Evolutionary conservation across 1,140 invertebrate genomes (phyloP).

Genomic region (Brachystomella parvula): DNA sequence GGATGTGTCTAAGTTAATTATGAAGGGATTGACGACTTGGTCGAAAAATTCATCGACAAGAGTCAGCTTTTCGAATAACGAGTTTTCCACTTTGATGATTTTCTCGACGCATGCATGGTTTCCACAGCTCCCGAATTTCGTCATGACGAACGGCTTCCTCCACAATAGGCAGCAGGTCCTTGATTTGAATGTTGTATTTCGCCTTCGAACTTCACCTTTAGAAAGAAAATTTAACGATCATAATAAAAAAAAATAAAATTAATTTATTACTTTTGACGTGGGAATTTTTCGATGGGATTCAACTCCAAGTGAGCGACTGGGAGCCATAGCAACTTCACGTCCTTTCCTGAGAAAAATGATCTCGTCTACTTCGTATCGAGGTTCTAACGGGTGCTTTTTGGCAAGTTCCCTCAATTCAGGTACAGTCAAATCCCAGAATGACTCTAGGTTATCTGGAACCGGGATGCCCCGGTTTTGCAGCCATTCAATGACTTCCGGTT

Average conservation of each 20-base stretch:
- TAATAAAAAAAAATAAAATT: not conserved
- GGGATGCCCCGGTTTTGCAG: not conserved
- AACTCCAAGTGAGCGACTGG: conserved; percentile 26
- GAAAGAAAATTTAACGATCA: not conserved
- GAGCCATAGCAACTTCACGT: conserved; percentile 21
- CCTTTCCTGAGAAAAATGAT: conserved; percentile 12
- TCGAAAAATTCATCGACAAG: not conserved
- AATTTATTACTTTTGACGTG: not conserved
- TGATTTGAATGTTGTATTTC: not conserved
- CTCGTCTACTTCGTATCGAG: conserved; percentile 2
- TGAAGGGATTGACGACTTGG: not conserved
- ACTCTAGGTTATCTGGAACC: not conserved
- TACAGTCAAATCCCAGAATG: not conserved
- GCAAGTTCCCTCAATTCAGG: not conserved
- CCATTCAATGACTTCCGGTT: conserved; percentile 9
- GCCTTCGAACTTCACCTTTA: not conserved
- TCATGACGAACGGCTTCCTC: not conserved
- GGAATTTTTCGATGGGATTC: conserved; percentile 18
- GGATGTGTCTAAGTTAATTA: not conserved
- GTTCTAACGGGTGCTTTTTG: not conserved
- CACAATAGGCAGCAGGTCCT: not conserved
- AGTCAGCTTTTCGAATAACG: not conserved
- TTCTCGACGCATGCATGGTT: not conserved
- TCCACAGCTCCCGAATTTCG: not conserved
- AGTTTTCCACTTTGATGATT: not conserved